Evolutionary conservation across 2,888 invertebrate species (phyloP).

Genomic region (Tuta absoluta): DNA sequence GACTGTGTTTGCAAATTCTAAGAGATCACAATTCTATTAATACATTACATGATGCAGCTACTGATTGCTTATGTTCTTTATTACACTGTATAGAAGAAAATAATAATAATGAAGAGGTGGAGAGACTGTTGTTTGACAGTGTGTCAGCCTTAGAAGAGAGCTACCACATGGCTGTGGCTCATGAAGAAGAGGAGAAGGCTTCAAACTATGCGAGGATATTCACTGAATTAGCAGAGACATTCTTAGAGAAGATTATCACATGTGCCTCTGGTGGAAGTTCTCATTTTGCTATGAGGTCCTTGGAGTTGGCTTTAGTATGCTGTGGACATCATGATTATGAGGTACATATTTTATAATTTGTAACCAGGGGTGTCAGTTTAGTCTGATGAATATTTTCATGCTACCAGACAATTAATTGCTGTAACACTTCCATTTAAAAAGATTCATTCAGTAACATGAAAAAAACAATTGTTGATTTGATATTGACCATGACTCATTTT

Average conservation of each 20-base stretch:
- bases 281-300: constrained; percentile 90
- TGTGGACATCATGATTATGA: constrained; percentile 99
- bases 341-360: constrained; percentile 64
- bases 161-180: constrained; percentile 94
- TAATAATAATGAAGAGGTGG: constrained; percentile 86
- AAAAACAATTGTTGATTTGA: too few species aligned
- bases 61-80: constrained; percentile 94
- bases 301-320: constrained; percentile 94
- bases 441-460: too few species aligned
- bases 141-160: constrained; percentile 90
- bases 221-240: constrained; percentile 95
- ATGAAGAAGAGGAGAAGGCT: constrained; percentile 96
- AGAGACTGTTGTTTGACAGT: constrained; percentile 90
- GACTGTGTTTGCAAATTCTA: constrained; percentile 86
- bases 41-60: constrained; percentile 92
- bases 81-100: constrained; percentile 91
- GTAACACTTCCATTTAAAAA: too few species aligned
- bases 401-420: too few species aligned
- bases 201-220: constrained; percentile 97
- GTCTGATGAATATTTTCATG: too few species aligned
- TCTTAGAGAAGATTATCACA: constrained; percentile 90
- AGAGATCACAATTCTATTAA: constrained; percentile 82
- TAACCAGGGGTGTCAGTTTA: too few species aligned
- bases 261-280: constrained; percentile 81
- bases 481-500: neutral